Conservation (phyloP, 2,113 vertebrate genomes). For the Brachyhypopomus occidentalis region DNA sequence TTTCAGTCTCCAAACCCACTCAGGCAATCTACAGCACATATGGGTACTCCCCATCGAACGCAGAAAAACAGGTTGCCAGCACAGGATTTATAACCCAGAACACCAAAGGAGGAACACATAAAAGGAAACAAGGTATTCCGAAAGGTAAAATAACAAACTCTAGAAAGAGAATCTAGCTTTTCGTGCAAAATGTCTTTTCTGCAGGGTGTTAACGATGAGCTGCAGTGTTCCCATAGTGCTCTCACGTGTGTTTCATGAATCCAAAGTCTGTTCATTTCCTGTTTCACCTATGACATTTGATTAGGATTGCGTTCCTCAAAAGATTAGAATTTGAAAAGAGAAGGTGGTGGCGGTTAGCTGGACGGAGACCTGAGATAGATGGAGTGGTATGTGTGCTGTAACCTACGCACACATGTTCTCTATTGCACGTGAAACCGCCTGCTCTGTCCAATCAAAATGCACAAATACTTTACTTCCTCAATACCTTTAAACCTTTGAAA, state of each 20-base stretch:
- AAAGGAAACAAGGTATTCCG: constrained; percentile 28
- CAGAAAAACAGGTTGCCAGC: neutral
- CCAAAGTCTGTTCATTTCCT: constrained; percentile 59
- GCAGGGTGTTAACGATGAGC: constrained; percentile 41
- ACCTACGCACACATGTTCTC: constrained; percentile 64
- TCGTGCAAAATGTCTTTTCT: constrained; percentile 47
- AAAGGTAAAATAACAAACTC: constrained; percentile 8
- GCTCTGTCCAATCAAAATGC: constrained; percentile 64
- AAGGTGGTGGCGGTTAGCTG: neutral
- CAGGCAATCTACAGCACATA: neutral
- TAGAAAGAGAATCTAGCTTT: constrained; percentile 16
- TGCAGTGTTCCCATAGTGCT: constrained; percentile 45
- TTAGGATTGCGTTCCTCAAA: constrained; percentile 41
- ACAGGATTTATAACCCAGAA: constrained; percentile 25
- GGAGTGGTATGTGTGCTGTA: constrained; percentile 37
- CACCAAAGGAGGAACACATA: constrained; percentile 4
- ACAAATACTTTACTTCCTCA: constrained; percentile 50
- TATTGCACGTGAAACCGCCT: constrained; percentile 67
- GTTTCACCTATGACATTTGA: constrained; percentile 61
- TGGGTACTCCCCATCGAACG: constrained; percentile 10
- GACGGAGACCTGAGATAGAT: constrained; percentile 31
- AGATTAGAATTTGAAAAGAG: constrained; percentile 43
- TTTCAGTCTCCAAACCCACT: constrained; percentile 12
- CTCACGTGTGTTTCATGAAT: constrained; percentile 26
- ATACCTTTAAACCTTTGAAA: constrained; percentile 62